Evolutionary conservation across 23 tunicate genomes (phyloP).

Genomic region (Phallusia fumigata): DNA sequence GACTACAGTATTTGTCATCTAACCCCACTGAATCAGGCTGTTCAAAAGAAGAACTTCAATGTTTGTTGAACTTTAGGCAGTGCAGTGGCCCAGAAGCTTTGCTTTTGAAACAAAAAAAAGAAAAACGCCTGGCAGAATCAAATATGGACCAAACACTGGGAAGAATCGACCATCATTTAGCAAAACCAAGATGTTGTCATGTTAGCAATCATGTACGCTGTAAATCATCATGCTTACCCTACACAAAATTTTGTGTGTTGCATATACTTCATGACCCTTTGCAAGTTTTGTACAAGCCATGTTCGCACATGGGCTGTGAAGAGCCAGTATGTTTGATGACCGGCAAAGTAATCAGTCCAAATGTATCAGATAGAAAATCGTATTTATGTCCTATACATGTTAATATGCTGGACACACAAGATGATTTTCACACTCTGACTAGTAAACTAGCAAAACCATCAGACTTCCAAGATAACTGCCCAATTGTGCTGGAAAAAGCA

Average conservation of each 20-base stretch:
- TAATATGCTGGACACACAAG: neutral
- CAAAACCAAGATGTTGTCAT: slow-evolving; percentile 39
- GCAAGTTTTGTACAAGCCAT: neutral
- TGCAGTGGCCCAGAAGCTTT: neutral
- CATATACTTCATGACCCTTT: slow-evolving; percentile 16
- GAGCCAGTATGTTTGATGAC: neutral
- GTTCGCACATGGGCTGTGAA: neutral
- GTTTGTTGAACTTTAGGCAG: neutral
- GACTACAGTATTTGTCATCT: slow-evolving; percentile 23
- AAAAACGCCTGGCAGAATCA: neutral
- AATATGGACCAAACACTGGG: neutral
- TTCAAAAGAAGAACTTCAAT: neutral
- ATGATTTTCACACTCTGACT: neutral
- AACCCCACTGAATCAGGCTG: neutral
- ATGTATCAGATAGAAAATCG: neutral
- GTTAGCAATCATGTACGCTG: slow-evolving; percentile 39
- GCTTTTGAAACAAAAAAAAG: neutral
- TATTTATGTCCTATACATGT: neutral
- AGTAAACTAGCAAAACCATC: neutral
- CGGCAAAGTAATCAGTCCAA: neutral
- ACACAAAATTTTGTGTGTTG: slow-evolving; percentile 48
- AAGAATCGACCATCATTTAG: neutral
- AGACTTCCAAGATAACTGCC: too few species aligned
- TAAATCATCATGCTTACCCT: slow-evolving; percentile 49
- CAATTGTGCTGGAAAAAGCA: neutral